Evolutionary conservation across 2,888 invertebrate species (phyloP).

Genomic region (Pyralis farinalis): DNA sequence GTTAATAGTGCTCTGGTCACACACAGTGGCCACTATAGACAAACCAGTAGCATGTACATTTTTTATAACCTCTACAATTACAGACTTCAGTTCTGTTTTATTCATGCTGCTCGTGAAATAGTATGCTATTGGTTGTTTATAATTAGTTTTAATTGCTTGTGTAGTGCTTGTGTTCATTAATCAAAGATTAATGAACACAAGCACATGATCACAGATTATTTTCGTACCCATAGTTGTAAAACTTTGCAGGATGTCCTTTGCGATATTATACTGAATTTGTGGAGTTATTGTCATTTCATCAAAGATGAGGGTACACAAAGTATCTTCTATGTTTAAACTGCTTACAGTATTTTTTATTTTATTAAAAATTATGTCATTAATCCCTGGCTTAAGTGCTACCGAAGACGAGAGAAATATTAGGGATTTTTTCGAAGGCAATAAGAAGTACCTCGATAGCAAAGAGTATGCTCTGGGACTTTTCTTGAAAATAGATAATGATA

Average conservation of each 20-base stretch:
- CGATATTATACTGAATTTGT: constrained; percentile 12
- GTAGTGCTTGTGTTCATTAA: too few species aligned
- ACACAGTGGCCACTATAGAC: constrained; percentile 18
- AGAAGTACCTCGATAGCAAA: constrained; percentile 17
- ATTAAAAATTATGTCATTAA: constrained; percentile 14
- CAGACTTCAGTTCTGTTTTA: constrained; percentile 19
- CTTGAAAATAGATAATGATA: constrained; percentile 16
- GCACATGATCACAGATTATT: constrained; percentile 16
- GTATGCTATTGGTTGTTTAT: constrained; percentile 28
- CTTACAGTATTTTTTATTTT: constrained; percentile 12
- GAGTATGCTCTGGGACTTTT: constrained; percentile 18
- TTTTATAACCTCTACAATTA: constrained; percentile 18
- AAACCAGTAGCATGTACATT: constrained; percentile 15
- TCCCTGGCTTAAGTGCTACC: constrained; percentile 14
- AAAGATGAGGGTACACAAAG: constrained; percentile 17
- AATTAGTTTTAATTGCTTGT: constrained; percentile 23
- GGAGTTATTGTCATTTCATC: constrained; percentile 22
- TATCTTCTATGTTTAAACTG: constrained; percentile 1
- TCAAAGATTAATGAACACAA: constrained; percentile 28
- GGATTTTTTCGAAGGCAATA: constrained; percentile 18
- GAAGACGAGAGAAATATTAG: constrained; percentile 15
- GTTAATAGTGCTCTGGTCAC: constrained; percentile 28
- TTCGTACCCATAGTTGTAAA: neutral
- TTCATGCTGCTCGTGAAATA: constrained; percentile 22
- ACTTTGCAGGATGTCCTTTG: constrained; percentile 13